A percentile compares a stretch with the other conserved stretches of the same genome.
Conservation (phyloP, 2,888 invertebrate species). For the Chloroclystis v-ata region DNA sequence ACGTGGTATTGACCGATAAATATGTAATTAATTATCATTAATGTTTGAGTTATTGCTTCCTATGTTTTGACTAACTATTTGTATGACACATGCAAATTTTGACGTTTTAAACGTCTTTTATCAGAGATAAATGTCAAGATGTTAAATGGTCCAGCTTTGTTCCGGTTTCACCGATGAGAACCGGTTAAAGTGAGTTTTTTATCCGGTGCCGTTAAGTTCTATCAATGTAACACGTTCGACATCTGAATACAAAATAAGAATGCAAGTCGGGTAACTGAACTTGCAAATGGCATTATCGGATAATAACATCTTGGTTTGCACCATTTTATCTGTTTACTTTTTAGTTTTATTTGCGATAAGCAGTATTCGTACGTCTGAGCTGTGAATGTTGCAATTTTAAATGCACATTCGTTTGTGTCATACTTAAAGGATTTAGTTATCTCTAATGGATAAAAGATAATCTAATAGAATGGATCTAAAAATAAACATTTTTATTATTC, state of each 20-base stretch:
- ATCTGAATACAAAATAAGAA: conserved; percentile 57
- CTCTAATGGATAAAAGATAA: too few species aligned
- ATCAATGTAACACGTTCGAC: conserved; percentile 48
- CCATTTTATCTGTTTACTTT: conserved; percentile 30
- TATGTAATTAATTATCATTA: conserved; percentile 16
- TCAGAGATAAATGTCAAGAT: conserved; percentile 47
- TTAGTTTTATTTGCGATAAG: conserved; percentile 25
- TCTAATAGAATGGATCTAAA: too few species aligned
- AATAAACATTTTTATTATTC: too few species aligned
- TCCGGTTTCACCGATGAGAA: conserved; percentile 52
- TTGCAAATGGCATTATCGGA: conserved; percentile 37
- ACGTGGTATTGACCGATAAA: conserved; percentile 17
- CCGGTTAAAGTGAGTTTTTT: conserved; percentile 55
- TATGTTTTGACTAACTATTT: conserved; percentile 8
- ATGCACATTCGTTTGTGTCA: conserved; percentile 15
- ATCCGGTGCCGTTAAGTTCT: conserved; percentile 52
- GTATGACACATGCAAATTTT: conserved; percentile 29
- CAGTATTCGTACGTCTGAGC: conserved; percentile 17
- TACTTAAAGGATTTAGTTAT: conserved; percentile 4
- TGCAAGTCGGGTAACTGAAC: conserved; percentile 46
- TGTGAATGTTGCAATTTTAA: conserved; percentile 14
- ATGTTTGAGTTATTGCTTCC: conserved; percentile 21
- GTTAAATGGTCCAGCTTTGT: conserved; percentile 49
- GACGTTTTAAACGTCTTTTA: conserved; percentile 43
- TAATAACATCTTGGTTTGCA: conserved; percentile 34